Evolutionary conservation across 2,113 vertebrate genomes (phyloP), one percentile per base, ranked within the genome.

Genomic region (Taurulus bubalis): DNA sequence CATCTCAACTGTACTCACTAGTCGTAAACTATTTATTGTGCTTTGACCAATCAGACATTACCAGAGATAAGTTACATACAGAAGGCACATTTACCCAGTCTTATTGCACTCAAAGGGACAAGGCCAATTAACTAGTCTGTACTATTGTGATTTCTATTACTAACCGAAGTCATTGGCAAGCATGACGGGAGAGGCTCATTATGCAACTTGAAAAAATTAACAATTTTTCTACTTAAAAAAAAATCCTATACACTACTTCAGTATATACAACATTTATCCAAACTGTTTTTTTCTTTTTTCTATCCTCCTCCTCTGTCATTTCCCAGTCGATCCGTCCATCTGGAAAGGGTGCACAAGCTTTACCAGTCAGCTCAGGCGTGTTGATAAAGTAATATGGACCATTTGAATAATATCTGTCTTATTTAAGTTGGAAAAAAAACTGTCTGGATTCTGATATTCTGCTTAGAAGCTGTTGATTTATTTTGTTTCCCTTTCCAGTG

Each of bases 11-110:
- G 93, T 95, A 94, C 93, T 94, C 91, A 92, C 89, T 92, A 83
- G 93, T 94, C 94, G 87, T 96, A 85, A 92, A 95, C 91, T 95
- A 95, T 95, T 95, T 94, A 95, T 95, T 94, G 91, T 95, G 94
- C 95, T 97, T 96, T 96, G 95, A 94, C 89, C 87, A 87, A 84
- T 91, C 93, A 95, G 95, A 96, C 95, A 95, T 94, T 93, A 87
- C 93, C 95, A 87, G 85, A 93, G 88, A 94, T 83, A 89, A 87
- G 90, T 90, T 78, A 80, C 89, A 88, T 89, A 91, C 86, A 87
- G 87, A 94, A 87, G 86, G 84, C 85, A 91, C 90, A 90, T 86
- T 79, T 84, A 85, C 72, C 69, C 72, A 78, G 80, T 87, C 80
- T 83, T 88, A 88, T 88, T 89, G 93, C 92, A 95, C 93, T 93